Base-by-base conservation (phyloP, 2,797 vertebrate species). In the Discoglossus pictus region DNA sequence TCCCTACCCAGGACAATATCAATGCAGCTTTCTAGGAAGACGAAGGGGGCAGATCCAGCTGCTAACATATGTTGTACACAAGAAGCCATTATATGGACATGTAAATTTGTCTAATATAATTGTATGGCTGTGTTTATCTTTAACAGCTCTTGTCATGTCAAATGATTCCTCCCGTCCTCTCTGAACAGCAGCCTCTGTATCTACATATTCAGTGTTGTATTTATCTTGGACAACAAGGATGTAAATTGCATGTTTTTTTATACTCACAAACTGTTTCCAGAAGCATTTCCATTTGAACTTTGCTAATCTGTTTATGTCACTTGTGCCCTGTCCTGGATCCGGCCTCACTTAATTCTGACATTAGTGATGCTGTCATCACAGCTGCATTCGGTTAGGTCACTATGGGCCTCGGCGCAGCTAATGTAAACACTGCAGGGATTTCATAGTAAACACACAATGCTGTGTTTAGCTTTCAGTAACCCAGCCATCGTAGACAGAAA, bases 391-490 rank as follows among this genome's bases (percentile, higher is more conserved):
- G 59, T 47, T 55, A 46, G 59, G 67, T 63, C 67, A 70, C 51
- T 61, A 40, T 70, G 43, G 12, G 40, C 42, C 46, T 63, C 42
- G 50, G 24, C 40, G 67, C 59, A 9, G 13, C 23, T 21, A 21
- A 53, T 69, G 67, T 56, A 70, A 62, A 63, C 40, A 70, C 4
- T 15, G 40, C 42, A 40, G 58, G 43, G 42, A 63, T 55, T 55
- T 55, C 34, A 42, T 62, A 55, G 67, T 70, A 70, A 55, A 42
- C 43, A 63, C 43, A 55, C 58, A 70, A 42, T 27, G 34, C 67
- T 56, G 40, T 69, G 66, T 70, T 70, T 70, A 58, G 38, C 52
- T 68, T 68, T 27, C 51, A 48, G 31, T 62, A 55, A 42, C 59
- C 50, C 56, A 13, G 27, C 16, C 25, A 10, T 61, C 39, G 56